phyloP scores from a whole-genome alignment of 2,113 vertebrate species.

The Pitta sordida region DNA sequence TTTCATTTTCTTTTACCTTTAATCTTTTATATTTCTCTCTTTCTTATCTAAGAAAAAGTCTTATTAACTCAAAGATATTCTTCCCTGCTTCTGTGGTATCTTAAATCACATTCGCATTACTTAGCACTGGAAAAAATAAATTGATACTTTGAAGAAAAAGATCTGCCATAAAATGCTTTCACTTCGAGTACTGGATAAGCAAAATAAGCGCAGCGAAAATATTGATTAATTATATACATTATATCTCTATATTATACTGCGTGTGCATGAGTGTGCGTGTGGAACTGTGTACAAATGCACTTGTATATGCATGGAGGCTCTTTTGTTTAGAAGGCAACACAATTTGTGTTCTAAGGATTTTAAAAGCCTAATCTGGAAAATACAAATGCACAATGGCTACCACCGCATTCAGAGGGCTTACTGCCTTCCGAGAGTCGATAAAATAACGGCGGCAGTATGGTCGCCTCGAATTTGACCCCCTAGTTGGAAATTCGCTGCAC shows the following conservation, averaged over 20 bases:
- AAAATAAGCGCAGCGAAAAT: neutral
- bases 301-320: neutral
- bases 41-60: neutral
- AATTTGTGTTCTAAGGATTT: neutral
- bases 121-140: constrained; percentile 36
- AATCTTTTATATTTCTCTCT: neutral
- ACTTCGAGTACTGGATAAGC: neutral
- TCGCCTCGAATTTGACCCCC: constrained; percentile 57
- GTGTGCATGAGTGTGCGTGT: neutral
- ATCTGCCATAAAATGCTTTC: constrained; percentile 32
- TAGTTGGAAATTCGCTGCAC: constrained; percentile 18
- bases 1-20: neutral
- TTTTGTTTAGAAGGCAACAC: constrained; percentile 12
- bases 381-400: constrained; percentile 25
- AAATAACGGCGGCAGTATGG: constrained; percentile 20
- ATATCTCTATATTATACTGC: neutral
- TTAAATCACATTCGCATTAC: constrained; percentile 42
- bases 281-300: constrained; percentile 10
- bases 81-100: neutral
- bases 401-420: neutral
- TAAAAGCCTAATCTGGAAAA: neutral
- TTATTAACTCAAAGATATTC: neutral
- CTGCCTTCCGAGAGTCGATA: neutral
- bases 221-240: neutral
- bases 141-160: neutral